A percentile compares a stretch with the other conserved stretches of the same genome.
phyloP scores from a whole-genome alignment of 2,888 invertebrate species.

The Coronaproctus castanopsis region DNA sequence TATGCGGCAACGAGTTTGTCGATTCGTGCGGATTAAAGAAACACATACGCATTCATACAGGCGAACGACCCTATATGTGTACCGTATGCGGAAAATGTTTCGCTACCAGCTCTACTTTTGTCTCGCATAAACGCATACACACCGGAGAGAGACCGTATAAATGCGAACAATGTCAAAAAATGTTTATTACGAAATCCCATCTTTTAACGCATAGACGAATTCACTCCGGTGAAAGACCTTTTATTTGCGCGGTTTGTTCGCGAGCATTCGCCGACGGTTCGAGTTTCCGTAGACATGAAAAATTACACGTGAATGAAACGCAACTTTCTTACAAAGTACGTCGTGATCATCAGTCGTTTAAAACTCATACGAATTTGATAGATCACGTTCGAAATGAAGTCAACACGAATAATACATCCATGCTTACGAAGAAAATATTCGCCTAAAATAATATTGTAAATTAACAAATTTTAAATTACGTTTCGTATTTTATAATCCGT shows the following conservation, averaged over 20 bases:
- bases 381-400: too few species aligned
- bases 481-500: too few species aligned
- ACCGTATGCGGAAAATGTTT: constrained; percentile 18
- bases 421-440: too few species aligned
- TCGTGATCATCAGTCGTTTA: too few species aligned
- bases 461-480: too few species aligned
- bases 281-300: constrained; percentile 18
- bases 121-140: constrained; percentile 18
- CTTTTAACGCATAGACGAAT: constrained; percentile 17
- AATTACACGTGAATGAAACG: constrained; percentile 18
- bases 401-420: too few species aligned
- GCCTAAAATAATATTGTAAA: too few species aligned
- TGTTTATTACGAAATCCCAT: constrained; percentile 19
- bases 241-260: constrained; percentile 16
- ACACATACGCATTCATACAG: constrained; percentile 18
- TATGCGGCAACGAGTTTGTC: constrained; percentile 17
- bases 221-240: constrained; percentile 19
- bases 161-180: constrained; percentile 17
- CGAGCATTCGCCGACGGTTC: constrained; percentile 18
- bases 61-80: constrained; percentile 18
- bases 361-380: too few species aligned
- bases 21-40: constrained; percentile 18
- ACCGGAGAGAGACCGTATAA: constrained; percentile 18
- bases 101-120: constrained; percentile 18
- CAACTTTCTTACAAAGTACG: constrained; percentile 17